phyloP scores from a whole-genome alignment of 2,113 vertebrate genomes.

The Turdus rufiventris region DNA sequence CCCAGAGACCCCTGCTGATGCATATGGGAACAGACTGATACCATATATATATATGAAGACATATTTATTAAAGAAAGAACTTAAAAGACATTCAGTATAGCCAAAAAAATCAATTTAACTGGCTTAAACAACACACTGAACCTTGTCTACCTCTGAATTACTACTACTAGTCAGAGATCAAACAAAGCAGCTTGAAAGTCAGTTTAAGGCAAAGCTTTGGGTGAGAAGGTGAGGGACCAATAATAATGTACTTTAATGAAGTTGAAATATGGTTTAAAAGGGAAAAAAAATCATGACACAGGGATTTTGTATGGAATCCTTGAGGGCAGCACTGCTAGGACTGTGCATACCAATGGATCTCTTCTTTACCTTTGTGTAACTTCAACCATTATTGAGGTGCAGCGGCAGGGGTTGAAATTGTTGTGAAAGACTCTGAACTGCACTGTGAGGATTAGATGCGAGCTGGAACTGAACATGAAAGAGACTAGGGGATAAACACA shows the following conservation, averaged over 20 bases:
- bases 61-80: constrained; percentile 33
- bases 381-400: not conserved
- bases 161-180: not conserved
- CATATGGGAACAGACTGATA: not conserved
- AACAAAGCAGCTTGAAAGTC: not conserved
- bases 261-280: not conserved
- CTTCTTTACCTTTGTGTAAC: not conserved
- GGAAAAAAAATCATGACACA: not conserved
- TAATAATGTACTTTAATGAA: not conserved
- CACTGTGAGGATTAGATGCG: not conserved
- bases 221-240: not conserved
- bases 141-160: not conserved
- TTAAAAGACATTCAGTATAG: not conserved
- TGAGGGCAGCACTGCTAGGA: not conserved
- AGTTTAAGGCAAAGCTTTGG: constrained; percentile 18
- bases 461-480: not conserved
- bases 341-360: not conserved
- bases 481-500: not conserved
- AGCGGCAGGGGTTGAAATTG: not conserved
- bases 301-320: not conserved
- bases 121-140: not conserved
- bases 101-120: not conserved
- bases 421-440: not conserved
- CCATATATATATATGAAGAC: not conserved
- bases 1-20: fast-evolving